These are phyloP conservation scores for Rhinoderma darwinii DNA, from an alignment of 2,113 vertebrate genomes.

Conservation along the genomic window DNA sequence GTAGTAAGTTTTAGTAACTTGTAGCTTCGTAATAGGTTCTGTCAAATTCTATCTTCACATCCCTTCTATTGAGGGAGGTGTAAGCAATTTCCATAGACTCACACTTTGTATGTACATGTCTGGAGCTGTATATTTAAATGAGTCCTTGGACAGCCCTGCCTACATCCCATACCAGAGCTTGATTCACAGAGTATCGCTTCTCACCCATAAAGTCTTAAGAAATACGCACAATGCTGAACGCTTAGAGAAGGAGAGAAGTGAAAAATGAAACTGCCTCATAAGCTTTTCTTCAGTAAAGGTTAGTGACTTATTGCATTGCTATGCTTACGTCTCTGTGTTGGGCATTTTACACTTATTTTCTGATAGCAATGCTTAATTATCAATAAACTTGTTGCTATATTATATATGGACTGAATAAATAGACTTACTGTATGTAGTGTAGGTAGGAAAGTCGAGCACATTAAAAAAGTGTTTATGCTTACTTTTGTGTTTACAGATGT, in stretches of 20 bases:
- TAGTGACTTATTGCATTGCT: background rate
- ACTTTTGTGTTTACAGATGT: background rate
- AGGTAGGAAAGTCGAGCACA: no score
- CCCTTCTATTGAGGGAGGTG: slow-evolving; percentile 17
- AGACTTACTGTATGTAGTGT: background rate
- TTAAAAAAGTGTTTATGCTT: no score
- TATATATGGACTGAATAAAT: background rate
- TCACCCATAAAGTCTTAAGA: background rate
- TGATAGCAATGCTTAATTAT: background rate
- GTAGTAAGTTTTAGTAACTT: background rate
- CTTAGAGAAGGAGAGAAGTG: background rate
- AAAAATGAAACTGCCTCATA: background rate
- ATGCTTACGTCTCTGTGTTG: background rate
- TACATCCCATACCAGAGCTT: background rate
- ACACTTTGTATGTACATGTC: slow-evolving; percentile 43
- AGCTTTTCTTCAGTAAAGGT: background rate
- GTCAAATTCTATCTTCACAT: background rate
- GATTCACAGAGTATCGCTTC: background rate
- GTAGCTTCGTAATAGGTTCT: background rate
- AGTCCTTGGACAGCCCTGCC: background rate
- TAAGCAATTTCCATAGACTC: background rate
- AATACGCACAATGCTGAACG: background rate
- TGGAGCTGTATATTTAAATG: slow-evolving; percentile 42
- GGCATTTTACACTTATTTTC: background rate
- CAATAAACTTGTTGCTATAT: background rate